A percentile compares a stretch with the other conserved stretches of the same genome.
These are phyloP conservation scores for Ypsolopha scabrella DNA, from an alignment of 2,888 invertebrate genomes.

Conservation along the genomic window DNA sequence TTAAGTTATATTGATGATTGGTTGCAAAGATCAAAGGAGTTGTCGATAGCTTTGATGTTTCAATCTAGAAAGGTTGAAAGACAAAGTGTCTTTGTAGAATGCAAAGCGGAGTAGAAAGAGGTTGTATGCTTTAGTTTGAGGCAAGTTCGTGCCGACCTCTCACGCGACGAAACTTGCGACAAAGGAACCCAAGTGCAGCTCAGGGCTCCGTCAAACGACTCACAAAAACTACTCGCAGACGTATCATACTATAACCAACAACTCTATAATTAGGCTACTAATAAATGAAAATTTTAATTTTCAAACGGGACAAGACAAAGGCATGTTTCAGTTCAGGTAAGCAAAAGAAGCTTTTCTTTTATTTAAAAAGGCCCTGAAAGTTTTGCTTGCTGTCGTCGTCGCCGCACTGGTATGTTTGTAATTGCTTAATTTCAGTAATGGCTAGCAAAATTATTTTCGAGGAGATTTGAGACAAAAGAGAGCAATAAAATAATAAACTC, in stretches of 20 bases:
- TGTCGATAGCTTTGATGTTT: conserved; percentile 54
- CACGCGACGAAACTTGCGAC: conserved; percentile 25
- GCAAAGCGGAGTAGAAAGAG: conserved; percentile 8
- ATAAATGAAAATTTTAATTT: not conserved
- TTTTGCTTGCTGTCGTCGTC: not conserved
- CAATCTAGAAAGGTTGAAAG: conserved; percentile 42
- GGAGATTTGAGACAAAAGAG: conserved; percentile 19
- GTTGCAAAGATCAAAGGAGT: conserved; percentile 48
- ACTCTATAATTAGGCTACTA: not conserved
- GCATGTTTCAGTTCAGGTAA: not conserved
- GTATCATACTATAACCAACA: conserved; percentile 6
- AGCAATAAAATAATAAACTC: conserved; percentile 34
- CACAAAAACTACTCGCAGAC: conserved; percentile 31
- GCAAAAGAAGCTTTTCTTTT: not conserved
- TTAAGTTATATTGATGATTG: conserved; percentile 44
- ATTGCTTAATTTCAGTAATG: conserved; percentile 1
- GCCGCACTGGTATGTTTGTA: not conserved
- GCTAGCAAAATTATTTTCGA: not conserved
- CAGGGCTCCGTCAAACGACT: conserved; percentile 18
- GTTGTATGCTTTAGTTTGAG: conserved; percentile 29
- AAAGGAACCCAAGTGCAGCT: conserved; percentile 23
- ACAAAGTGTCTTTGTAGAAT: conserved; percentile 18
- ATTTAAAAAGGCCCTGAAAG: not conserved
- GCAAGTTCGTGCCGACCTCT: conserved; percentile 30
- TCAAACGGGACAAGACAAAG: not conserved